Conservation (phyloP, 1,140 invertebrate species). For the Copidosoma floridanum region DNA sequence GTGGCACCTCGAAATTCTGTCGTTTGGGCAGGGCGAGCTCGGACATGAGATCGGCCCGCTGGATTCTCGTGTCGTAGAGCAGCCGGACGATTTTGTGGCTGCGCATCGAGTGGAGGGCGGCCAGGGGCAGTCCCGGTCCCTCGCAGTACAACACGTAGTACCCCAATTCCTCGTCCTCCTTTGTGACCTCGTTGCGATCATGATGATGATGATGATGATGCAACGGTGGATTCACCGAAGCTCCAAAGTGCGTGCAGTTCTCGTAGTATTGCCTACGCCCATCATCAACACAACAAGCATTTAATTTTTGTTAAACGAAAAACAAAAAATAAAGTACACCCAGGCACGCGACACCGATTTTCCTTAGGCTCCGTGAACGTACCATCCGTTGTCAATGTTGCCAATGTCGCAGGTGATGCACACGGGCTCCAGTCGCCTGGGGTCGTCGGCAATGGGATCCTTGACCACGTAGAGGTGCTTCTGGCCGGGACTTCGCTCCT, state of each 20-base stretch:
- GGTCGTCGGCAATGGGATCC: constrained; percentile 67
- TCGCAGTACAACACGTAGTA: constrained; percentile 78
- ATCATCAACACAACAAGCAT: no score
- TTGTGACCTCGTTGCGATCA: background rate
- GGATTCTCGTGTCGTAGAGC: constrained; percentile 72
- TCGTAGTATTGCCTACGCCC: constrained; percentile 68
- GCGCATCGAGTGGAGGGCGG: constrained; percentile 69
- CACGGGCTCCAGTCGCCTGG: constrained; percentile 67
- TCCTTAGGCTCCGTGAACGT: background rate
- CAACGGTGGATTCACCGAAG: constrained; percentile 63
- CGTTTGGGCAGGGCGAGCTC: constrained; percentile 73
- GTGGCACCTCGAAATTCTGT: constrained; percentile 73
- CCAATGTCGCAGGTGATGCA: constrained; percentile 79
- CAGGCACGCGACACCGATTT: background rate
- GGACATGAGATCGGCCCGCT: constrained; percentile 62
- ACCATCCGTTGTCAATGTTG: constrained; percentile 47
- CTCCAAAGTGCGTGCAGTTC: constrained; percentile 79
- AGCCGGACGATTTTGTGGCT: constrained; percentile 71
- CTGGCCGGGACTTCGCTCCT: constrained; percentile 77
- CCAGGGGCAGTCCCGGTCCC: constrained; percentile 75
- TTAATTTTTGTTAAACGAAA: no score
- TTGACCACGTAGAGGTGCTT: constrained; percentile 80
- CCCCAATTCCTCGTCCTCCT: constrained; percentile 57
- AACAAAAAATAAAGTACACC: no score
- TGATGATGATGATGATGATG: background rate